Evolutionary conservation across 1,140 invertebrate genomes (phyloP), one percentile per base, ranked within the genome.

Genomic region (Tetragonula clypearis): DNA sequence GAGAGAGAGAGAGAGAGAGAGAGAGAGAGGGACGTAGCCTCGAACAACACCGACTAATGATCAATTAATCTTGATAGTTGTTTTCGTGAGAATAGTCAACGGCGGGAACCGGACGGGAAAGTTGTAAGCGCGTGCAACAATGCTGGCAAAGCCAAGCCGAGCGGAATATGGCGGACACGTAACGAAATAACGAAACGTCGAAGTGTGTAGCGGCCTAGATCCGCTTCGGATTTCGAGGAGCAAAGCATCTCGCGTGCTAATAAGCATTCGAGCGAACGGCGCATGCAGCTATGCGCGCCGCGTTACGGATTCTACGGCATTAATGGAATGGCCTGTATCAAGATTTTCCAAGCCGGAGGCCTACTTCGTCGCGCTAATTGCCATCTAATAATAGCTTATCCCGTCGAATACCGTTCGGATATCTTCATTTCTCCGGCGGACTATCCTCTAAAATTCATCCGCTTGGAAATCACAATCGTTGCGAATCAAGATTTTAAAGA

Each of bases 251-350:
- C 68, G 82, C 82, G 82, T 84, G 82, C 56, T 79, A 84, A 84
- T 79, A 79, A 84, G 77, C 82, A 84, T 79, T 84, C 55, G 68
- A 15, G 58, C 56, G 23, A 71, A 1, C 35, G 58, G 49, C 56
- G 82, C 82, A 84, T 65, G 76, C 56, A 26, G 58, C 76, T 79
- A 79, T 79, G 82, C 68, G 77, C 68, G 21, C 56, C 76, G 19
- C 15, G 56, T 72, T 66, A 84, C 74, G 74, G 65, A 82, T 85
- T 79, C 79, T 73, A 53, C 72, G 84, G 79, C 73, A 88, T 88
- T 89, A 89, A 69, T 72, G 87, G 83, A 86, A 89, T n/a, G 65
- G 86, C 55, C 68, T 89, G 60, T 83, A 89, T 89, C 87, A 89
- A 89, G 87, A 89, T 88, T 89, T 89, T 86, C 87, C 79, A 78